These are phyloP conservation scores for Amaurobius ferox DNA, from an alignment of 2,888 invertebrate species.

Conservation along the genomic window DNA sequence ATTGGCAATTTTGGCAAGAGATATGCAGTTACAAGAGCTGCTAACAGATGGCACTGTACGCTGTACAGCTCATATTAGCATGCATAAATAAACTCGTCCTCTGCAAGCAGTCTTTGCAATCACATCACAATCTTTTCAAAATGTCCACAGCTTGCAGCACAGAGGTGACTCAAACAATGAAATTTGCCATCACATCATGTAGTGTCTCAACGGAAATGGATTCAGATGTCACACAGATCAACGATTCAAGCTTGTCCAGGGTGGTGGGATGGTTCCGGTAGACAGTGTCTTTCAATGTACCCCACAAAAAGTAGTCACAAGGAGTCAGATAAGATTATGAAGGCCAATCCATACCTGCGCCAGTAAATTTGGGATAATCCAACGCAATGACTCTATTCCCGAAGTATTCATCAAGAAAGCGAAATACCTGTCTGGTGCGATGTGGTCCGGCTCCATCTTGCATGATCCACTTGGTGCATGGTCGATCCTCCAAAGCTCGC, in stretches of 20 bases:
- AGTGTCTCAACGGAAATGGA: constrained; percentile 14
- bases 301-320: constrained; percentile 4
- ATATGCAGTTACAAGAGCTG: no score
- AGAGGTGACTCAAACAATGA: constrained; percentile 12
- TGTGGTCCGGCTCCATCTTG: constrained; percentile 18
- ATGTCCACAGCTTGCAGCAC: background rate
- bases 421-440: constrained; percentile 19
- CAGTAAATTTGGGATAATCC: background rate
- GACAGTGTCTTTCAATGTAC: constrained; percentile 38
- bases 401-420: constrained; percentile 10
- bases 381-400: background rate
- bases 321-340: background rate
- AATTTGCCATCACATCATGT: background rate
- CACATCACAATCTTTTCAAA: constrained; percentile 7
- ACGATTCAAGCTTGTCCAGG: constrained; percentile 29
- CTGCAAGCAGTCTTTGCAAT: constrained; percentile 24
- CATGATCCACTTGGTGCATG: constrained; percentile 7
- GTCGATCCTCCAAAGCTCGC: background rate
- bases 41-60: no score
- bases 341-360: background rate
- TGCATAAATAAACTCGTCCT: background rate
- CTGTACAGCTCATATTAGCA: no score
- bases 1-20: no score
- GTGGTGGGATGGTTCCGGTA: constrained; percentile 26
- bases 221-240: constrained; percentile 4